phyloP scores from a whole-genome alignment of 1,140 invertebrate species.

The Sinella curviseta region DNA sequence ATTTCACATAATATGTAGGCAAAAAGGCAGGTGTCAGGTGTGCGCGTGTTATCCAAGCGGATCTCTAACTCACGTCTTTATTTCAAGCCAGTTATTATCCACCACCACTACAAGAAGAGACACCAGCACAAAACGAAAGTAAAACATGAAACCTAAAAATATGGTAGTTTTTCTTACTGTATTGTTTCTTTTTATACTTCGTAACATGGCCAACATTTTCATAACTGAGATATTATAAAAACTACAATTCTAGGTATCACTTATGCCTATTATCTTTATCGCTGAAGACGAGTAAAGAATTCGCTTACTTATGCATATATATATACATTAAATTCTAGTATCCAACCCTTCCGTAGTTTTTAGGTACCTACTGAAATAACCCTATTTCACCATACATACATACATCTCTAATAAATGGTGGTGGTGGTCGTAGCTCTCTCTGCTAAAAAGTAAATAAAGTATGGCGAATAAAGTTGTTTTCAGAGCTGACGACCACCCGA shows the following conservation, averaged over 20 bases:
- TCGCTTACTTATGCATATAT: no score
- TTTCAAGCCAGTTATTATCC: constrained; percentile 12
- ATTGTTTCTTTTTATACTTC: background rate
- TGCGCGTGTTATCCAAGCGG: constrained; percentile 26
- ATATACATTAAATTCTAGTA: no score
- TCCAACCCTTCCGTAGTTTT: no score
- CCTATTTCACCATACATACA: background rate
- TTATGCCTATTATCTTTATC: no score
- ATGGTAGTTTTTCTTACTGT: background rate
- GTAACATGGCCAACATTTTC: background rate
- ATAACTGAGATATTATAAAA: background rate
- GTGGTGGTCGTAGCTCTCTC: no score
- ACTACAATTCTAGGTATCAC: background rate
- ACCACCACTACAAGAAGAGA: no score
- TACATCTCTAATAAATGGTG: background rate
- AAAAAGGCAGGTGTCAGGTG: constrained; percentile 21
- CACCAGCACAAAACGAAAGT: no score
- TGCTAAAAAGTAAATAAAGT: constrained; percentile 5
- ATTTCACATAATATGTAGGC: background rate
- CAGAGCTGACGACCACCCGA: constrained; percentile 21
- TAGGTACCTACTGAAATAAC: no score
- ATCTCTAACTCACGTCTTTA: constrained; percentile 17
- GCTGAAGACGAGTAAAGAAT: no score
- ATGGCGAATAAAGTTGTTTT: constrained; percentile 21
- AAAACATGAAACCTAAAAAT: constrained; percentile 7